Evolutionary conservation across 2,113 vertebrate genomes (phyloP).

Genomic region (Coracopsis vasa): DNA sequence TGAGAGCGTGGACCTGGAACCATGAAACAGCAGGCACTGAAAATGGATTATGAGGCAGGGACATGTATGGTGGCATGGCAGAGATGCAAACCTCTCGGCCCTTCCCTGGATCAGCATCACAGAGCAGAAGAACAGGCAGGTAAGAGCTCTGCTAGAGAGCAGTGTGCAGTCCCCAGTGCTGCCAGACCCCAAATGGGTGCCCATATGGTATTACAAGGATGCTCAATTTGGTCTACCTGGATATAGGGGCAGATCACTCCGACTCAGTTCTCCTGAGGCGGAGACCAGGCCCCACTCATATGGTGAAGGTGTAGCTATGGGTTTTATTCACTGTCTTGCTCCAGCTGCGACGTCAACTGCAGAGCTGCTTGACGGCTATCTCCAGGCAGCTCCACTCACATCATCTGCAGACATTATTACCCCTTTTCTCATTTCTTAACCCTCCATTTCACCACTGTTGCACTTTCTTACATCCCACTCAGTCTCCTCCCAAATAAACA

Average conservation of each 20-base stretch:
- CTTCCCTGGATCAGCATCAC: neutral
- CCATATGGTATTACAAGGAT: fast-evolving
- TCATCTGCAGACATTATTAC: neutral
- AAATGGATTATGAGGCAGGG: neutral
- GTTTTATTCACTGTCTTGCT: neutral
- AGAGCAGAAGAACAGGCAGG: neutral
- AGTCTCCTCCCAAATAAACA: neutral
- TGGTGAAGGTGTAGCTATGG: neutral
- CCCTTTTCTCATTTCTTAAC: neutral
- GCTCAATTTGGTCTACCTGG: neutral
- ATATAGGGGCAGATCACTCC: neutral
- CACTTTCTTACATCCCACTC: neutral
- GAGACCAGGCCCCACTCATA: neutral
- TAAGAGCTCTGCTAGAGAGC: neutral
- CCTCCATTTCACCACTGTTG: neutral
- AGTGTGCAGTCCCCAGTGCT: fast-evolving
- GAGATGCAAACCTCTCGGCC: neutral
- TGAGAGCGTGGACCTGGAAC: neutral
- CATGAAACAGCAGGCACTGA: neutral
- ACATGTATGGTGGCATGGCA: neutral
- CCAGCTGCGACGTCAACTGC: neutral
- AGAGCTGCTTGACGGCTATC: neutral
- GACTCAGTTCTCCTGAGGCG: neutral
- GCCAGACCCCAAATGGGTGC: fast-evolving
- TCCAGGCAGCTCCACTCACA: neutral